phyloP scores from a whole-genome alignment of 2,113 vertebrate species.

The Lanius collurio region DNA sequence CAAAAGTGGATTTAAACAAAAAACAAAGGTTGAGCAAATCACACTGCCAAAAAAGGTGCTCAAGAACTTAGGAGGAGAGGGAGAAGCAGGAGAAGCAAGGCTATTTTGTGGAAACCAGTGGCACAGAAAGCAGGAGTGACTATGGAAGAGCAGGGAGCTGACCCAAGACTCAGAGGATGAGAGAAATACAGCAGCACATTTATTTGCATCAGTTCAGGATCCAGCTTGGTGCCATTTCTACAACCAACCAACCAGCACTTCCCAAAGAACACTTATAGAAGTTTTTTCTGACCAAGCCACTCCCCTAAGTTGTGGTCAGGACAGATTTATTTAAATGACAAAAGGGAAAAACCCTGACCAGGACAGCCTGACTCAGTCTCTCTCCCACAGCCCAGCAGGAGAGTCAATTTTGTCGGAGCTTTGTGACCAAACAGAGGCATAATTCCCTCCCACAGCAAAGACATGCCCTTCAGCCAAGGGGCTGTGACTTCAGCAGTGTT shows the following conservation, averaged over 20 bases:
- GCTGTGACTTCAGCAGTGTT: neutral
- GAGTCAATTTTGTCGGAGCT: neutral
- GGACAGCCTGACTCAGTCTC: rapidly evolving
- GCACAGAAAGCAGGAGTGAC: neutral
- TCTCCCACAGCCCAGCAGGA: neutral
- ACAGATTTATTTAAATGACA: neutral
- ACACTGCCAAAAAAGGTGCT: neutral
- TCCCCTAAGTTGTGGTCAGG: neutral
- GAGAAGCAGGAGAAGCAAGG: neutral
- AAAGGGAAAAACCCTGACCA: too few species aligned
- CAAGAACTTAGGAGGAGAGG: neutral
- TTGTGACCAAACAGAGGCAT: neutral
- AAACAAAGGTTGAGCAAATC: neutral
- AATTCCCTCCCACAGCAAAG: neutral
- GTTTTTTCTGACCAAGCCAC: neutral
- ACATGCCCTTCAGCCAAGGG: neutral
- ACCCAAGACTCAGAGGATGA: neutral
- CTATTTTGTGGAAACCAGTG: rapidly evolving
- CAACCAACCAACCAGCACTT: neutral
- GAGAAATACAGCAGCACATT: too few species aligned
- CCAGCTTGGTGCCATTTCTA: neutral
- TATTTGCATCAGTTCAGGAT: neutral
- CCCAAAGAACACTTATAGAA: neutral
- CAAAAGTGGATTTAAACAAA: neutral
- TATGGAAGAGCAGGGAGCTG: neutral